Evolutionary conservation across 2,888 invertebrate species (phyloP), one percentile per base, ranked within the genome.

Genomic region (Nycteola revayana): DNA sequence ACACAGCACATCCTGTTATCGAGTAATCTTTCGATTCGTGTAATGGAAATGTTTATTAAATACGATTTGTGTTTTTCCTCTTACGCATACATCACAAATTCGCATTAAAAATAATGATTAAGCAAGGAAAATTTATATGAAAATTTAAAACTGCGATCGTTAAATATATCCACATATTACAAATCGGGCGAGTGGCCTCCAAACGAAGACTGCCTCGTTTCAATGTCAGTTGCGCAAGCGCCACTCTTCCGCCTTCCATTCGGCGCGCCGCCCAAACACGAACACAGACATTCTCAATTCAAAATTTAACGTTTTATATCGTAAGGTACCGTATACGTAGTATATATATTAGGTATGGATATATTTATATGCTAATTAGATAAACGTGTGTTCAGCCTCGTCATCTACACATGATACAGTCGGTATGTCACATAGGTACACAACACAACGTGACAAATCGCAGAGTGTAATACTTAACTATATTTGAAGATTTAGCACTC

Each of bases 181-280:
- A 72, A 83, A 74, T 78, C 75, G 73, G 81, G 75, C 79, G 71
- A 53, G 48, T 67, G 84, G 81, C 85, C 86, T 86, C 82, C 73
- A 68, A 69, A 66, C 70, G 69, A 74, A 72, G 75, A 76, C 68
- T 67, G 74, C 62, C 57, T 62, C 66, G 66, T 73, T 85, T 85
- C 88, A 88, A 88, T 87, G 87, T 85, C 87, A 85, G 78, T 86
- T 87, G 86, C 86, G 87, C 82, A 87, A 88, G 77, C 83, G 78
- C 67, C 70, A 57, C 66, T 84, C 85, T 85, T 86, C 85, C 86
- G 85, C 83, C 73, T 77, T 75, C 71, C 65, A 66, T 58, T 47
- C 56, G 62, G 59, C 40, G 53, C 63, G 61, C 62, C 62, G 66
- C 61, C 73, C 70, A 67, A 83, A 73, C 76, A 81, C 80, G 77